Base-by-base conservation (phyloP, 2,888 invertebrate species). In the Apamea anceps region DNA sequence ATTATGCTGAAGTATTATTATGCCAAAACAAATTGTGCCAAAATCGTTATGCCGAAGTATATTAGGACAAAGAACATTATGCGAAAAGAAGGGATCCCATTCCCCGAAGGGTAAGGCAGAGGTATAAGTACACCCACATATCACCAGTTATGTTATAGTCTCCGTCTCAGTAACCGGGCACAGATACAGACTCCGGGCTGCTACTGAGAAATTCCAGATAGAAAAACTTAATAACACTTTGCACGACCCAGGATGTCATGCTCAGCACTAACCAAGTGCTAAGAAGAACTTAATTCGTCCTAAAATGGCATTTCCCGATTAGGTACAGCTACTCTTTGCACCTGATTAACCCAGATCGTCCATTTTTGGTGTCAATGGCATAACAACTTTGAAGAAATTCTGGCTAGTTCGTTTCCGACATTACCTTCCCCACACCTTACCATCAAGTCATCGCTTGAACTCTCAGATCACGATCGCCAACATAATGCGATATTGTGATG, bases 361-460 rank as follows among this genome's bases (percentile, higher is more conserved):
- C 15, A 84, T 67, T 72, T 77, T 45, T 54, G 71, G n/a, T 32
- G 5, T 60, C 51, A 71, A 70, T 32, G 15, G 37, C 21, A 25
- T 54, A 51, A 71, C 25, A 77, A 67, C 25, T 48, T 70, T 28
- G n/a, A 67, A 67, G 51, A 78, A 67, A 74, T 54, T 54, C 32
- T 37, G 57, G 45, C 37, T 77, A 60, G 71, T 83, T 13, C 71
- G 42, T 28, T 54, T 84, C 60, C 60, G 45, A 67, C 51, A 48
- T 67, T 37, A 78, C 62, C 32, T 60, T 42, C 54, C 48, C 21
- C 25, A 51, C 18, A 77, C 51, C 25, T 54, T 37, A 57, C 67
- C 37, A 67, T 60, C 62, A 82, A 81, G 72, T n/a, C 72, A 72
- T 48, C 54, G 62, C 54, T 67, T 67, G 51, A 72, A 68, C 37